These are phyloP conservation scores for Sprattus sprattus DNA, from an alignment of 2,113 vertebrate species.

Conservation along the genomic window DNA sequence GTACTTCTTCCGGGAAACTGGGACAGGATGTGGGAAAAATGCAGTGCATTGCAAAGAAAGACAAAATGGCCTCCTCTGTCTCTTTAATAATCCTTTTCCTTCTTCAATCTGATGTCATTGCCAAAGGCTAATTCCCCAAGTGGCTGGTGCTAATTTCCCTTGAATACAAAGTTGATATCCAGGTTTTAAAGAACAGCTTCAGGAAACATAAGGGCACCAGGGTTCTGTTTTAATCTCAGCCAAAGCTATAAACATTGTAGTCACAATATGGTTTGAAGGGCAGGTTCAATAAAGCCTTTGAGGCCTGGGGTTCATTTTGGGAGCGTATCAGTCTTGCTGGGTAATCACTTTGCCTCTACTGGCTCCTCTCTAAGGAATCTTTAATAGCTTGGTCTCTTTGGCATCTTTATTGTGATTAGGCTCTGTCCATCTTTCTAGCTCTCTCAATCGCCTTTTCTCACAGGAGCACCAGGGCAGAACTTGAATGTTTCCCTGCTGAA, in stretches of 20 bases:
- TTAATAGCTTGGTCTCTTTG: background rate
- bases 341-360: background rate
- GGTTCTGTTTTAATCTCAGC: background rate
- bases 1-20: background rate
- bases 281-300: background rate
- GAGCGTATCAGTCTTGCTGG: background rate
- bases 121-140: background rate
- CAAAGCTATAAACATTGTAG: background rate
- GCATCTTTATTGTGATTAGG: slow-evolving; percentile 27
- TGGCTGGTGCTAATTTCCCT: background rate
- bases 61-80: background rate
- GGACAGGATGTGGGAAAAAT: background rate
- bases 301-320: background rate
- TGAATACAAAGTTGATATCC: background rate
- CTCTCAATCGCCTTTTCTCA: slow-evolving; percentile 23
- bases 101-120: background rate
- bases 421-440: slow-evolving; percentile 50
- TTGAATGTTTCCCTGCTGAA: slow-evolving; percentile 42
- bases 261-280: background rate
- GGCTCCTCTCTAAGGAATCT: slow-evolving; percentile 35
- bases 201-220: background rate
- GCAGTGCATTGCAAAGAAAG: background rate
- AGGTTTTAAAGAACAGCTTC: background rate
- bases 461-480: slow-evolving; percentile 55
- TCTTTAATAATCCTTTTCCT: background rate